Conservation (phyloP, 1,140 invertebrate species). For the Hypsibius dujardini region DNA sequence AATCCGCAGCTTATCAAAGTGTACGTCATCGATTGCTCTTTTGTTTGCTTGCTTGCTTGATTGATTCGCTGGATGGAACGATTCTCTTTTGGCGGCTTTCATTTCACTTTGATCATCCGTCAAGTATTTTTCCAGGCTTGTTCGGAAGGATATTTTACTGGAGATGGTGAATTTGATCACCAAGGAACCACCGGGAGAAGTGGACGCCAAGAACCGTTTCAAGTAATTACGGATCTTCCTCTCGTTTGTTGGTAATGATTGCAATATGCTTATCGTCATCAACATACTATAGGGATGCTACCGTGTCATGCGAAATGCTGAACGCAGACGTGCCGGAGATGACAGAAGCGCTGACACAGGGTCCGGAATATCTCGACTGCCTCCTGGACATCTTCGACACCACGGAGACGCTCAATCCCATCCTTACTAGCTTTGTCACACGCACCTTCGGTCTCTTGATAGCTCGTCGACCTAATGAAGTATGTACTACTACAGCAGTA, state of each 20-base stretch:
- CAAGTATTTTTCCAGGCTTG: not conserved
- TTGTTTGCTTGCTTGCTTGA: too few relatives aligned
- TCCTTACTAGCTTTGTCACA: slow-evolving; percentile 11
- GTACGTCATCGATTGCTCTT: not conserved
- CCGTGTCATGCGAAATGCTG: not conserved
- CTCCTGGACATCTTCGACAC: not conserved
- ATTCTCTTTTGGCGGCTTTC: not conserved
- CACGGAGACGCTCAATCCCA: not conserved
- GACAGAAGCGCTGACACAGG: not conserved
- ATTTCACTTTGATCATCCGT: not conserved
- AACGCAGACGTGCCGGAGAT: slow-evolving; percentile 14
- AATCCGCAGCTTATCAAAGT: slow-evolving; percentile 9
- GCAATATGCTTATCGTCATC: not conserved
- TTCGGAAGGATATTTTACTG: not conserved
- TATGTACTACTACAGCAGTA: not conserved
- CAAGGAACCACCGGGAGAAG: slow-evolving; percentile 1
- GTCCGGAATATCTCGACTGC: not conserved
- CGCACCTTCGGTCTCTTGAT: not conserved
- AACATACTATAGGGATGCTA: not conserved
- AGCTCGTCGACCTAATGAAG: not conserved
- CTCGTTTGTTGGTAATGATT: not conserved
- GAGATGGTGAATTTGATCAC: slow-evolving; percentile 8
- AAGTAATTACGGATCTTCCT: slow-evolving; percentile 4
- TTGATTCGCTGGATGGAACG: not conserved
- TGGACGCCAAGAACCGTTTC: slow-evolving; percentile 16